Base-by-base conservation (phyloP, 2,888 invertebrate genomes). In the Sarcophaga subvicina region DNA sequence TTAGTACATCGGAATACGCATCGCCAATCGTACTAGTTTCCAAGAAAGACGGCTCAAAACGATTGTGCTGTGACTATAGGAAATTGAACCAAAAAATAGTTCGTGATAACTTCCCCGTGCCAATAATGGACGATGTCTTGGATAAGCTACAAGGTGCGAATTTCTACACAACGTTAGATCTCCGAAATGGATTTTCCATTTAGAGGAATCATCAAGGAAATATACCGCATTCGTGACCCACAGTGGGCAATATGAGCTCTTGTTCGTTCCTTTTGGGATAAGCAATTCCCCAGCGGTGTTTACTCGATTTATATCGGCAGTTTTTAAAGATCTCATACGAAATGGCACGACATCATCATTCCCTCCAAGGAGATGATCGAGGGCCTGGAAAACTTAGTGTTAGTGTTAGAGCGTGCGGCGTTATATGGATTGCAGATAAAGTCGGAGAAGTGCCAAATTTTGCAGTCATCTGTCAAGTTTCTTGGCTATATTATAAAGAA, bases 191-290 rank as follows among this genome's bases (percentile, higher is more conserved):
- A 49, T 69, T 49, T 81, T 75, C 4, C 70, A 76, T 17, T 6
- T 76, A 20, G 86, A 86, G 17, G 73, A 86, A 6, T 89, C 88
- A 0, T 70, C 62, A 4, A 76, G 81, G n/a, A 88, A 89, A 75
- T 90, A 85, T 66, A 90, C 89, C 17, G 67, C 89, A 0, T 90
- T 89, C 54, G 89, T 90, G 0, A 90, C 89, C 2, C 85, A 73
- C 10, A 75, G 80, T 8, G 85, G 82, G 1, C 88, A 89, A 63
- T 87, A 62, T 45, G 88, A 88, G 69, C 88, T 83, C 70, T 6
- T 69, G 2, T 83, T 37, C 20, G 81, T 75, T 5, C 88, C 86
- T 12, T 87, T 89, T 62, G 86, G 37, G 37, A 37, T 76, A 5
- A 67, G 67, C 8, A 81, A 81, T n/a, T 81, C 81, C 0, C 54